phyloP scores from a whole-genome alignment of 2,113 vertebrate genomes.

The Sinocyclocheilus rhinocerous region DNA sequence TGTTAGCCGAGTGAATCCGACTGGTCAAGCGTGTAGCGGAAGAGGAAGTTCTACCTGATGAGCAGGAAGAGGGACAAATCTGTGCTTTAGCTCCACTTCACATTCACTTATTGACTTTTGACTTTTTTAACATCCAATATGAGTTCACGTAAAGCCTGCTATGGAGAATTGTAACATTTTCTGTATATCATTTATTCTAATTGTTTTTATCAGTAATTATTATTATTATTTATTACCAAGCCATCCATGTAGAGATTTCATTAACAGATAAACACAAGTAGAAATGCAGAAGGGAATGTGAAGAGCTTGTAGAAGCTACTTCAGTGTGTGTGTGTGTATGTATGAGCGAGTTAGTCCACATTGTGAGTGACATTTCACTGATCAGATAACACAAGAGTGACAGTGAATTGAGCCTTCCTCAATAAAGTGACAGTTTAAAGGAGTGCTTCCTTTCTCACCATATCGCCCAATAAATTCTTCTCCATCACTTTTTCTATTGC shows the following conservation, averaged over 20 bases:
- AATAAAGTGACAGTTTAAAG: conserved; percentile 31
- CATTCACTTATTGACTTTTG: neutral
- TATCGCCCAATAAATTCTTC: neutral
- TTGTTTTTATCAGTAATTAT: neutral
- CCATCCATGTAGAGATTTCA: neutral
- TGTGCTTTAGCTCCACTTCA: conserved; percentile 10
- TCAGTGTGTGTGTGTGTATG: neutral
- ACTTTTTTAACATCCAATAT: neutral
- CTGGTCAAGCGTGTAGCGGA: conserved; percentile 67
- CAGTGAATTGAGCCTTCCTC: conserved; percentile 15
- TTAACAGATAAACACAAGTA: neutral
- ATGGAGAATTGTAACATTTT: neutral
- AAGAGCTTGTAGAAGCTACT: neutral
- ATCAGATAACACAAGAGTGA: conserved; percentile 24
- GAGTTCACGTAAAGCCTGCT: neutral
- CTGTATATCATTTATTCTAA: neutral
- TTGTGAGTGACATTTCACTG: conserved; percentile 10
- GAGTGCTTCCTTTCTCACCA: conserved; percentile 19
- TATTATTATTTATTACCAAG: neutral
- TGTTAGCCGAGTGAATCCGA: conserved; percentile 57
- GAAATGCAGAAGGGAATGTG: neutral
- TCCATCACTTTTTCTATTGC: neutral
- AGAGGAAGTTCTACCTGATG: conserved; percentile 54
- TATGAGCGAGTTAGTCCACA: neutral
- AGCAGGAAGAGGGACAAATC: conserved; percentile 39